Conservation (phyloP, 2,888 invertebrate species). For the Cataglyphis cursor region DNA sequence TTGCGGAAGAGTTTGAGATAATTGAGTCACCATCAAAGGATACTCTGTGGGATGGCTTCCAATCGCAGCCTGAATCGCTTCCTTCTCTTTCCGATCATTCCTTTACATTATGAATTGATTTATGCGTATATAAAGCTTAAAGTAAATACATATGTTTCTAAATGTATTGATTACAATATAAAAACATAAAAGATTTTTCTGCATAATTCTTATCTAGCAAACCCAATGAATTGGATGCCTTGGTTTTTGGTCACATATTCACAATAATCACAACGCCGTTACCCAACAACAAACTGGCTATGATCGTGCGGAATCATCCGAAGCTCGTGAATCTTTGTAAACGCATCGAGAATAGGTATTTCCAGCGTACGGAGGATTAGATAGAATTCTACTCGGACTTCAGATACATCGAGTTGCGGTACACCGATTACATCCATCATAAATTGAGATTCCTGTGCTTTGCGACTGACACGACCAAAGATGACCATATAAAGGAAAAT, state of each 20-base stretch:
- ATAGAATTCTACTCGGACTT: conserved; percentile 80
- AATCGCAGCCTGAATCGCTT: conserved; percentile 69
- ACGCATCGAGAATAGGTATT: conserved; percentile 94
- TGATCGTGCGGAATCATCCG: conserved; percentile 92
- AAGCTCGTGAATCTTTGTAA: conserved; percentile 94
- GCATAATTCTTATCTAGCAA: conserved; percentile 86
- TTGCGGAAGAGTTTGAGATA: conserved; percentile 73
- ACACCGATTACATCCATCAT: conserved; percentile 74
- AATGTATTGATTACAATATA: conserved; percentile 19
- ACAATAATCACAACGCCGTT: conserved; percentile 96
- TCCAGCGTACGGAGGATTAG: conserved; percentile 87
- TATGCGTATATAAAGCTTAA: conserved; percentile 19
- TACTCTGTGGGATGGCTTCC: conserved; percentile 74
- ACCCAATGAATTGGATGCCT: conserved; percentile 97
- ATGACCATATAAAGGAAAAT: conserved; percentile 60
- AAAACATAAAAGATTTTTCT: conserved; percentile 21
- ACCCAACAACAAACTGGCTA: conserved; percentile 93
- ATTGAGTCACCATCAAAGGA: conserved; percentile 74
- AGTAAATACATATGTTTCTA: conserved; percentile 25
- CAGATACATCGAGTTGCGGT: conserved; percentile 80
- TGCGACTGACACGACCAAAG: conserved; percentile 67
- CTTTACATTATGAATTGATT: conserved; percentile 50
- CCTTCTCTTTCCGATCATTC: conserved; percentile 74
- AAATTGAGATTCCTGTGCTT: conserved; percentile 80
- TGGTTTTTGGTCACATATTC: conserved; percentile 99